Percentiles rank a stretch among this genome's conserved stretches.
Evolutionary conservation across 2,113 vertebrate genomes (phyloP).

Genomic region (Myrmophylax atrothorax): DNA sequence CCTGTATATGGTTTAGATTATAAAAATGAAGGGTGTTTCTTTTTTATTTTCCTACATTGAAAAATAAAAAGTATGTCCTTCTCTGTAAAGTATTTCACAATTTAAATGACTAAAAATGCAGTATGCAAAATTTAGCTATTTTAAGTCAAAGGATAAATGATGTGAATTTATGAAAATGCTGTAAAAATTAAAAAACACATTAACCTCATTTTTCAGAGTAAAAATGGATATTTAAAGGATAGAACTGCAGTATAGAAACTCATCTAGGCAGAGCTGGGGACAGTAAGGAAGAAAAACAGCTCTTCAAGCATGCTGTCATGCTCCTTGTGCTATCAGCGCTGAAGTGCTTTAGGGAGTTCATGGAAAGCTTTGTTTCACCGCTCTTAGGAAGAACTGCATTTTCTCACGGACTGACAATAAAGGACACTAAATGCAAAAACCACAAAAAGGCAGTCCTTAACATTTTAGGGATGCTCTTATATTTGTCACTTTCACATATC

Average conservation of each 20-base stretch:
- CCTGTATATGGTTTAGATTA: neutral
- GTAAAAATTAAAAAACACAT: neutral
- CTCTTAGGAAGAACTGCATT: neutral
- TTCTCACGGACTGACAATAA: neutral
- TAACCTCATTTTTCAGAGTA: neutral
- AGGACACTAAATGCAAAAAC: neutral
- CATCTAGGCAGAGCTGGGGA: neutral
- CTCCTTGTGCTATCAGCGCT: neutral
- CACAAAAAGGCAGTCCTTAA: neutral
- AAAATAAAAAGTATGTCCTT: neutral
- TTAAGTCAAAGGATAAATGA: neutral
- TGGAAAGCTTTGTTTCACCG: neutral
- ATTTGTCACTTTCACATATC: neutral
- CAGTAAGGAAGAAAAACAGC: neutral
- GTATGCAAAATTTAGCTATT: neutral
- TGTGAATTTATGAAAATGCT: neutral
- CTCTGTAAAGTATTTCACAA: neutral
- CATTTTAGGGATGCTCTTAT: neutral
- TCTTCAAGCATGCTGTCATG: neutral
- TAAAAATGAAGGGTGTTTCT: neutral
- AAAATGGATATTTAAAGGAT: neutral
- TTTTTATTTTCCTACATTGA: neutral
- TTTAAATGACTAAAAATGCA: neutral
- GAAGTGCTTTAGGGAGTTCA: neutral
- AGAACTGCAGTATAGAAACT: neutral